Conservation (phyloP, 2,113 vertebrate species). For the Lepus americanus region DNA sequence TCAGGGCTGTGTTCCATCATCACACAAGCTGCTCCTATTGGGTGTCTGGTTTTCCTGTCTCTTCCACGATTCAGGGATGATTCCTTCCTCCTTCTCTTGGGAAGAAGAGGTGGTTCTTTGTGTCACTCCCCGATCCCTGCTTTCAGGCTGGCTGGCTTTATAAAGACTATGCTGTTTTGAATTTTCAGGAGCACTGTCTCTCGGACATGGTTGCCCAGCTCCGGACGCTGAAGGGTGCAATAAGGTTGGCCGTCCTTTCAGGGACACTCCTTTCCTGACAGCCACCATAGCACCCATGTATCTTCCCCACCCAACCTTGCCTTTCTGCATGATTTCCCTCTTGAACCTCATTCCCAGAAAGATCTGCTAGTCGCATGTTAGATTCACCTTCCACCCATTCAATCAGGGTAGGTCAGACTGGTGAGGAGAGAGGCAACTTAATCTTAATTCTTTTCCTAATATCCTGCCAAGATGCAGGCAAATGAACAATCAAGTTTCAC, state of each 20-base stretch:
- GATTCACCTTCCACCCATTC: constrained; percentile 63
- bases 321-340: constrained; percentile 81
- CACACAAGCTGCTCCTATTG: constrained; percentile 62
- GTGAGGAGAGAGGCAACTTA: constrained; percentile 80
- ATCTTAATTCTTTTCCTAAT: constrained; percentile 58
- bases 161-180: constrained; percentile 85
- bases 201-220: constrained; percentile 83
- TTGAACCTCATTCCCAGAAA: constrained; percentile 69
- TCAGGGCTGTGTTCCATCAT: constrained; percentile 51
- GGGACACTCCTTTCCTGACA: constrained; percentile 82
- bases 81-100: constrained; percentile 74
- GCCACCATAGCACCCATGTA: constrained; percentile 79
- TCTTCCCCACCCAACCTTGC: constrained; percentile 72
- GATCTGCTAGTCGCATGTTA: constrained; percentile 81
- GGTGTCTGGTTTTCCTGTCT: constrained; percentile 68
- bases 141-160: constrained; percentile 82
- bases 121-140: constrained; percentile 67
- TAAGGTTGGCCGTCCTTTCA: constrained; percentile 85
- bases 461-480: constrained; percentile 7
- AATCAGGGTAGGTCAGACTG: constrained; percentile 76
- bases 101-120: constrained; percentile 75
- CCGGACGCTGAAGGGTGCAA: constrained; percentile 82
- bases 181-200: constrained; percentile 85
- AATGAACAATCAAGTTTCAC: constrained; percentile 54
- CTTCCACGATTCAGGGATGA: constrained; percentile 71